Conservation (phyloP, 2,113 vertebrate genomes). For the Tachuris rubrigastra region DNA sequence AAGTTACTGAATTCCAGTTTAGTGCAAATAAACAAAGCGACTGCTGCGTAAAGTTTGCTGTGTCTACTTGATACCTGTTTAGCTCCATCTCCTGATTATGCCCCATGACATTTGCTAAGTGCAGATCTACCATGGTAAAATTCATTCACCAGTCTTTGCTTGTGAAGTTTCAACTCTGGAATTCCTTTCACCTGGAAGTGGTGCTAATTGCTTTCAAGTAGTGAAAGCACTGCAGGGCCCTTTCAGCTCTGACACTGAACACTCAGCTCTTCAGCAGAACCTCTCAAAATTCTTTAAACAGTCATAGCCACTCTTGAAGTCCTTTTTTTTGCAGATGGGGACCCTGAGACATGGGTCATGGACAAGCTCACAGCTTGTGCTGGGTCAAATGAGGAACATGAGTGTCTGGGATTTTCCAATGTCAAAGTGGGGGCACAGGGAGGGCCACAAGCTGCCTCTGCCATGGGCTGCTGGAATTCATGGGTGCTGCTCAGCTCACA, state of each 20-base stretch:
- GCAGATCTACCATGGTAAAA: neutral
- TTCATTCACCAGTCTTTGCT: neutral
- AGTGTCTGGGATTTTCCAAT: neutral
- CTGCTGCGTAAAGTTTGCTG: neutral
- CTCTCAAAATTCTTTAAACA: neutral
- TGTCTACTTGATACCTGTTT: neutral
- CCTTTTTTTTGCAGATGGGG: neutral
- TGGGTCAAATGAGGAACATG: neutral
- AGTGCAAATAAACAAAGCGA: neutral
- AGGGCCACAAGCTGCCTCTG: neutral
- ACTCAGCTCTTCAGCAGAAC: neutral
- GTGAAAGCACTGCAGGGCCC: neutral
- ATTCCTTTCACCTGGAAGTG: neutral
- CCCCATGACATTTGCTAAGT: fast-evolving
- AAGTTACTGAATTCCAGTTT: neutral
- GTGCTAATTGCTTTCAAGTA: neutral
- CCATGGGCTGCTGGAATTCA: neutral
- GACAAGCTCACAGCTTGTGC: neutral
- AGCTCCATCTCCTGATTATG: neutral
- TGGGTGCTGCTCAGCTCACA: fast-evolving
- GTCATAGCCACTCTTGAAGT: too few relatives aligned
- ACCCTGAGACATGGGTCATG: neutral
- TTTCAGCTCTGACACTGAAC: neutral
- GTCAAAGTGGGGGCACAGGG: fast-evolving
- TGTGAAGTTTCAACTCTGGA: neutral